phyloP scores from a whole-genome alignment of 2,113 vertebrate genomes.

The Macroglossus sobrinus region DNA sequence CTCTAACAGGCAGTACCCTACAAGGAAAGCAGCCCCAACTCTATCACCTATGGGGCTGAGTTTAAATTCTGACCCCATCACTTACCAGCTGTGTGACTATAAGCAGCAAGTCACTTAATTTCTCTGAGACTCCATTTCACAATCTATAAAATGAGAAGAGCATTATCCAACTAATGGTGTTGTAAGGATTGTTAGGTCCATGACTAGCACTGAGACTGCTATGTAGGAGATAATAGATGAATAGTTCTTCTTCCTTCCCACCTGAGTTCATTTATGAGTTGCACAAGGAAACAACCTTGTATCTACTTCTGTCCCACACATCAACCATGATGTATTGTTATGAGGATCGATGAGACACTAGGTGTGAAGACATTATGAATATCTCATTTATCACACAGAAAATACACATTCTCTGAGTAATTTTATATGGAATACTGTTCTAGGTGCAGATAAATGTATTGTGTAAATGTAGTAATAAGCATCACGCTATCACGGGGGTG shows the following conservation, averaged over 20 bases:
- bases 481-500: not conserved
- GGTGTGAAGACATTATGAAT: not conserved
- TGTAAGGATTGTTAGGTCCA: not conserved
- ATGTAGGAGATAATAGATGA: not conserved
- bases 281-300: no score
- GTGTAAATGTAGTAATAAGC: not conserved
- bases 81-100: not conserved
- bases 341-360: not conserved
- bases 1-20: not conserved
- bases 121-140: not conserved
- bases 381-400: not conserved
- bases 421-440: not conserved
- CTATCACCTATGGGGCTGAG: rapidly evolving
- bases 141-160: not conserved
- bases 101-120: not conserved
- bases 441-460: not conserved
- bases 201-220: not conserved
- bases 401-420: not conserved
- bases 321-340: not conserved
- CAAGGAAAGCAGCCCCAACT: not conserved
- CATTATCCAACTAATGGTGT: not conserved
- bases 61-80: not conserved
- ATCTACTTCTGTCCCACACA: not conserved
- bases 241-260: not conserved
- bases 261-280: not conserved